Evolutionary conservation across 2,797 vertebrate genomes (phyloP).

Genomic region (Paramormyrops hopkinsi): DNA sequence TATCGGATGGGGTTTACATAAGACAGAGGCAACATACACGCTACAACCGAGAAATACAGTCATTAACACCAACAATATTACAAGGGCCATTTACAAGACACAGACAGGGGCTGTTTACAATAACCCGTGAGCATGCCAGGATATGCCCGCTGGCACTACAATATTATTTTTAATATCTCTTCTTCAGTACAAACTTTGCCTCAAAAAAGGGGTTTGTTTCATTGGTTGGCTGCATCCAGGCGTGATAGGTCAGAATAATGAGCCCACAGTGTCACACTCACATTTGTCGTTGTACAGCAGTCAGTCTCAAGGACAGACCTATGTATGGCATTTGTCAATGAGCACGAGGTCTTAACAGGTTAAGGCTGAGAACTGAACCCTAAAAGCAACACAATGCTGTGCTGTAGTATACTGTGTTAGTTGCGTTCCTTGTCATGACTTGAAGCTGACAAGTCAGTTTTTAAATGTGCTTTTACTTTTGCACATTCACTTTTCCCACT

Average conservation of each 20-base stretch:
- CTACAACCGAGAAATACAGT: not conserved
- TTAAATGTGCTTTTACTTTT: not conserved
- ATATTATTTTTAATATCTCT: not conserved
- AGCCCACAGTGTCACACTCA: not conserved
- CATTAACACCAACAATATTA: not conserved
- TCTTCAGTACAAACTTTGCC: not conserved
- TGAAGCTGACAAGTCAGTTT: not conserved
- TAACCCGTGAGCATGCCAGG: not conserved
- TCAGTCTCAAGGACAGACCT: not conserved
- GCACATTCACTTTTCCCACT: not conserved
- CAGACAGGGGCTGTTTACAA: not conserved
- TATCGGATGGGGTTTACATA: not conserved
- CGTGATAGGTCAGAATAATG: not conserved
- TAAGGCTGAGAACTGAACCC: not conserved
- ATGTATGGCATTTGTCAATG: not conserved
- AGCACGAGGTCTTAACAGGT: not conserved
- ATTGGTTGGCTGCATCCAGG: not conserved
- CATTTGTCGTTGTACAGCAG: not conserved
- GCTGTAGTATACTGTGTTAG: not conserved
- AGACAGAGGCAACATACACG: not conserved
- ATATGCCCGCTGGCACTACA: not conserved
- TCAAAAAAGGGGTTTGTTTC: not conserved
- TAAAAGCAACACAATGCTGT: not conserved
- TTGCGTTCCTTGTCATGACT: not conserved
- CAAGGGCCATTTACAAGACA: no score